Conservation (phyloP, 1,140 invertebrate genomes). For the Ceratina australensis region DNA sequence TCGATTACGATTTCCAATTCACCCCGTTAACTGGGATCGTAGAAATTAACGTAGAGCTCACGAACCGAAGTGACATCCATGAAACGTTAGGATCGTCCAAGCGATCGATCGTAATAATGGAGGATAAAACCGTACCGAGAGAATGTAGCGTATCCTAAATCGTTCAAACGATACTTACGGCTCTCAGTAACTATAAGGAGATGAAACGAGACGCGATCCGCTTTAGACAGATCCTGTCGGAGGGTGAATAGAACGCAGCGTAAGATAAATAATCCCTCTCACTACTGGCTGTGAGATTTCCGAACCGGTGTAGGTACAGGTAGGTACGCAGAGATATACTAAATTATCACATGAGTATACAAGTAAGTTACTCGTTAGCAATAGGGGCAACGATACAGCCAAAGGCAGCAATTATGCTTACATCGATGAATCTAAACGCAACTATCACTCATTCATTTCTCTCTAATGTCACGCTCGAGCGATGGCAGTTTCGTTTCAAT, state of each 20-base stretch:
- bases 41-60: constrained; percentile 49
- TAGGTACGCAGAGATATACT: constrained; percentile 77
- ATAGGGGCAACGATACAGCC: constrained; percentile 77
- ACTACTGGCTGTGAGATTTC: constrained; percentile 46
- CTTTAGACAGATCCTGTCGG: constrained; percentile 16
- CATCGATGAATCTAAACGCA: constrained; percentile 66
- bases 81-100: constrained; percentile 41
- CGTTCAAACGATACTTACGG: too few species aligned
- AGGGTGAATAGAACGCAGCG: constrained; percentile 21
- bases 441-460: constrained; percentile 62
- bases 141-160: background rate
- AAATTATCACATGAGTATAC: constrained; percentile 79
- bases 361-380: constrained; percentile 77
- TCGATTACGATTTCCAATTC: constrained; percentile 29
- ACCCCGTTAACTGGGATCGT: constrained; percentile 33
- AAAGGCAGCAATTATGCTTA: constrained; percentile 78
- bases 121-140: background rate
- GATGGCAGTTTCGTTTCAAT: constrained; percentile 11
- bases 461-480: constrained; percentile 34
- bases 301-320: constrained; percentile 64
- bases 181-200: background rate
- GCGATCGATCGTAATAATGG: constrained; percentile 12
- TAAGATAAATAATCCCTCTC: constrained; percentile 50
- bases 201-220: background rate
- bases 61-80: constrained; percentile 20